Conservation (phyloP, 1,140 invertebrate genomes). For the Drosophila jambulina region DNA sequence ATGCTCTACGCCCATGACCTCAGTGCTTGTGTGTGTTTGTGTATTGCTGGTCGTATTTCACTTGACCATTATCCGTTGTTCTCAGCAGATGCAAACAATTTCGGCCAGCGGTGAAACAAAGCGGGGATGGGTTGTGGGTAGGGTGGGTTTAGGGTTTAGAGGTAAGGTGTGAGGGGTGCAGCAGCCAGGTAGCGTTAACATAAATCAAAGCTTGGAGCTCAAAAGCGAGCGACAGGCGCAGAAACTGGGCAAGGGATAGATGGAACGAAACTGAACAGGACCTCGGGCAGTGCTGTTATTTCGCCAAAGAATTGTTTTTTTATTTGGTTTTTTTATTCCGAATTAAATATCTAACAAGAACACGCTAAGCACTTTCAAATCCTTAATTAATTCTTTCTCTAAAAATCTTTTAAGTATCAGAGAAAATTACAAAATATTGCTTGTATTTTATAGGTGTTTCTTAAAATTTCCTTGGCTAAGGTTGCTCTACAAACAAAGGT, state of each 20-base stretch:
- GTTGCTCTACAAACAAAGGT: not conserved
- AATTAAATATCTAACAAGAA: not conserved
- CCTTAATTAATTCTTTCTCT: not conserved
- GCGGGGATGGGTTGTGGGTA: not conserved
- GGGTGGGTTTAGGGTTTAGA: not conserved
- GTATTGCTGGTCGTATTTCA: conserved; percentile 65
- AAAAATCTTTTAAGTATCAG: not conserved
- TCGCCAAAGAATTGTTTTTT: too few species aligned
- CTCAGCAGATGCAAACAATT: conserved; percentile 73
- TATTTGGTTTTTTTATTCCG: too few species aligned
- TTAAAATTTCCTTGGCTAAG: too few species aligned
- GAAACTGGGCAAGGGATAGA: conserved; percentile 26
- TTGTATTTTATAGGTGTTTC: not conserved
- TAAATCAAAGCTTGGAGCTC: conserved; percentile 76
- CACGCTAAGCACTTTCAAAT: not conserved
- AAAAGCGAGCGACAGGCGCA: conserved; percentile 76
- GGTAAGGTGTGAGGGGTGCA: not conserved
- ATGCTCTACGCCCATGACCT: not conserved
- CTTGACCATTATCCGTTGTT: conserved; percentile 74
- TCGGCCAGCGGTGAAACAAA: conserved; percentile 18
- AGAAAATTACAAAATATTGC: not conserved
- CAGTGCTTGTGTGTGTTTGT: conserved; percentile 23
- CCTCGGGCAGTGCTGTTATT: not conserved
- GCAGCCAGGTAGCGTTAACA: conserved; percentile 67
- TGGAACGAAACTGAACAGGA: conserved; percentile 7